Conservation (phyloP, 2,113 vertebrate genomes). For the Crotalus viridis region DNA sequence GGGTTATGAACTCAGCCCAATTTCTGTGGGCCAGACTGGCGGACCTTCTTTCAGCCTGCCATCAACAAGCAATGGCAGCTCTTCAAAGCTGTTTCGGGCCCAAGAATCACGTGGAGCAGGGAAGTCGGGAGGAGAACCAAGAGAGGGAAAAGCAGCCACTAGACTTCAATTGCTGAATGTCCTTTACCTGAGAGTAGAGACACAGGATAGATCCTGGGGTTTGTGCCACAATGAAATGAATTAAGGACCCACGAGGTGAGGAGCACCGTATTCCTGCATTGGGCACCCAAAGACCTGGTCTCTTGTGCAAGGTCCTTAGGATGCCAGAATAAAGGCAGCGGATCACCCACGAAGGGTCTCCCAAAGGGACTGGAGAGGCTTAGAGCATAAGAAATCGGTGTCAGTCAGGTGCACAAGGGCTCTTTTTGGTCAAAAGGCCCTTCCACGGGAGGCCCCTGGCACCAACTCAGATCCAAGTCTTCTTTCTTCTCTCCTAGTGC, state of each 20-base stretch:
- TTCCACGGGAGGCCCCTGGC: background rate
- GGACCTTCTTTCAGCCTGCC: slow-evolving; percentile 38
- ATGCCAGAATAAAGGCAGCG: background rate
- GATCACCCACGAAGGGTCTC: background rate
- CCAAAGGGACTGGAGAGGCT: background rate
- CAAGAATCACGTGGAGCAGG: background rate
- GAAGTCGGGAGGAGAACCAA: background rate
- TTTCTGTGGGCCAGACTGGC: slow-evolving; percentile 54
- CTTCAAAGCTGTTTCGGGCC: slow-evolving; percentile 62
- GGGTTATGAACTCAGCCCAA: slow-evolving; percentile 63
- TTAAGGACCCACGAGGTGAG: background rate
- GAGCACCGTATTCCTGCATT: background rate
- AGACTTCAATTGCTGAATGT: background rate
- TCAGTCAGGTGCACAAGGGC: background rate
- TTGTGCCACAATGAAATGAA: background rate
- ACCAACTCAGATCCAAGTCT: background rate
- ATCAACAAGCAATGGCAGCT: slow-evolving; percentile 63
- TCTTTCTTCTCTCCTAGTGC: background rate
- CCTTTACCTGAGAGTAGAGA: no score
- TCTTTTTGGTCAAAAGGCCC: background rate
- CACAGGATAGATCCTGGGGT: background rate
- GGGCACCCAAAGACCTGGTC: background rate
- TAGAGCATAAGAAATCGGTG: background rate
- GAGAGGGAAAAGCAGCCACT: background rate
- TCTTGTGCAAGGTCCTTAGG: background rate